Base-by-base conservation (phyloP, 2,888 invertebrate genomes). In the Erannis defoliaria region DNA sequence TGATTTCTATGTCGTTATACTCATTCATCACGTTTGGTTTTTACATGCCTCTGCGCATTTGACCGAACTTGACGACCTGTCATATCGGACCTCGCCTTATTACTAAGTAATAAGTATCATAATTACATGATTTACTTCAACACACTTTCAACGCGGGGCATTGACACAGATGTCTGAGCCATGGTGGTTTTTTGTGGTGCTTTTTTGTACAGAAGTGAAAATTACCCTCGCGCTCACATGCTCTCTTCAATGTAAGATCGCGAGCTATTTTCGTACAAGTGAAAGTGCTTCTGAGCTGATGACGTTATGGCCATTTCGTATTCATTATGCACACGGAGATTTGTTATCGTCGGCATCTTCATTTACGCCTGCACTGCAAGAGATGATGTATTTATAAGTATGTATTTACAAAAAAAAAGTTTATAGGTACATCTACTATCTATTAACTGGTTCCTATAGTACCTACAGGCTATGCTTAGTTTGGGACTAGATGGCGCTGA, bases 141-240 rank as follows among this genome's bases (percentile, higher is more conserved):
- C 76, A 75, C 73, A 82, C 82, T 85, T 82, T 84, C 81, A 75
- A 81, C 77, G 68, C 74, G 67, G 83, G 82, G 81, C 84, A 82
- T 76, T 76, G 84, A 78, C 85, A 80, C 74, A 80, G 76, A 77
- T 80, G 74, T 46, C 75, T 73, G 68, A 37, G 66, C 74, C 71
- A 77, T 77, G 72, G 74, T 72, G 70, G 73, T 80, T 80, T 75
- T n/a, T 77, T 77, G 69, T 71, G 67, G 62, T 61, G 66, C 67
- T 77, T 84, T 77, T 84, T 78, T 76, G 72, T 80, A 75, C 66
- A 81, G 82, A 85, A 86, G 85, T 84, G 85, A 86, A 84, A 84
- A 81, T 78, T 60, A 70, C 70, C 79, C 59, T 69, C 18, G 18
- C 46, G 18, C 31, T 19, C 68, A 69, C 61, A 50, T 43, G 60